These are phyloP conservation scores for Halcyon leucocephala DNA, from an alignment of 2,797 vertebrate genomes.

Conservation along the genomic window DNA sequence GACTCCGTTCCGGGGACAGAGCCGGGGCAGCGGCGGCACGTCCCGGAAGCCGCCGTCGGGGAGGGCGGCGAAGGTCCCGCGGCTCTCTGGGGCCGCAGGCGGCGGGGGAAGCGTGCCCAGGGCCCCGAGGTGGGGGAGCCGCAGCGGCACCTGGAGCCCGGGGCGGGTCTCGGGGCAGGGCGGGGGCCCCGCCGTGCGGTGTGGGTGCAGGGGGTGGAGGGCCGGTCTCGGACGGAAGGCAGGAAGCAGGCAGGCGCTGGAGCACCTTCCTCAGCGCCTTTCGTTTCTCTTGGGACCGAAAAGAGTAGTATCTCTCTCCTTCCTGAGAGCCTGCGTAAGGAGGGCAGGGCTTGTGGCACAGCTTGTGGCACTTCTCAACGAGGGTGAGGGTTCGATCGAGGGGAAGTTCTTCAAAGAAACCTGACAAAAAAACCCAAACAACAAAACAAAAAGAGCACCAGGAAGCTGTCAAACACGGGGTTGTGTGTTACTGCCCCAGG, in stretches of 20 bases:
- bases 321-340: rapidly evolving
- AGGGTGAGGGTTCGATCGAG: no score
- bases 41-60: background rate
- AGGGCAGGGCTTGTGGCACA: rapidly evolving
- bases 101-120: background rate
- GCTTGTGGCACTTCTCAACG: rapidly evolving
- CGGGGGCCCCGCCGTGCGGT: no score
- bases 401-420: no score
- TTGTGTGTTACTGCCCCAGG: rapidly evolving
- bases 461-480: rapidly evolving
- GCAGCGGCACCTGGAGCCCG: background rate
- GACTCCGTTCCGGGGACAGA: background rate
- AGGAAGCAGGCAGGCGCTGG: background rate
- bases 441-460: background rate
- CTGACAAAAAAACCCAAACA: no score
- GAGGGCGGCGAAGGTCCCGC: background rate
- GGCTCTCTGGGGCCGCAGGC: background rate
- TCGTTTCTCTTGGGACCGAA: rapidly evolving
- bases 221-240: background rate
- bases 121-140: background rate
- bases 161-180: background rate
- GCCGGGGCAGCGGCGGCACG: background rate
- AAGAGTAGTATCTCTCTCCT: rapidly evolving
- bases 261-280: background rate
- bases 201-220: background rate